Conservation (phyloP, 2,113 vertebrate species). For the Anolis sagrei region DNA sequence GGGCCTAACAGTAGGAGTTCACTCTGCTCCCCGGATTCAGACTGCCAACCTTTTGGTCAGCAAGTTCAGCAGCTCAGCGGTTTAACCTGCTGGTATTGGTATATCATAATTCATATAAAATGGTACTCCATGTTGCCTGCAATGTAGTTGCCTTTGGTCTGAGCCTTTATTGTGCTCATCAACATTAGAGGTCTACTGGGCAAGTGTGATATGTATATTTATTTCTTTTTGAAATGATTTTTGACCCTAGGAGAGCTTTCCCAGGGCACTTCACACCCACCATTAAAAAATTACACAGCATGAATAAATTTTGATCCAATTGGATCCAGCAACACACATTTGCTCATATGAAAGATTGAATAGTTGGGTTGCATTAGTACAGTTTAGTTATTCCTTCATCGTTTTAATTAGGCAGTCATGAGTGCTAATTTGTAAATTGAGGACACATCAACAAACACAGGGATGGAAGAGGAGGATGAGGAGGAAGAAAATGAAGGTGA, state of each 20-base stretch:
- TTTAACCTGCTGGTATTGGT: constrained; percentile 24
- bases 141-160: not conserved
- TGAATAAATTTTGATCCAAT: too few relatives aligned
- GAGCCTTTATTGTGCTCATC: not conserved
- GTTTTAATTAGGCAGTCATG: not conserved
- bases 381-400: not conserved
- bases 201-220: not conserved
- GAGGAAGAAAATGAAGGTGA: too few relatives aligned
- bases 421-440: not conserved
- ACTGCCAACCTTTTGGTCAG: too few relatives aligned
- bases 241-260: not conserved
- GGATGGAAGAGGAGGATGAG: too few relatives aligned
- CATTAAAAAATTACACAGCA: not conserved
- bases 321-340: too few relatives aligned
- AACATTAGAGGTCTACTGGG: not conserved
- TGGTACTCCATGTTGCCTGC: constrained; percentile 23
- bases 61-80: too few relatives aligned
- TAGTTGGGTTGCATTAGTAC: not conserved
- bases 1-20: too few relatives aligned
- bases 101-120: constrained; percentile 24
- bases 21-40: too few relatives aligned
- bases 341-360: not conserved
- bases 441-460: not conserved
- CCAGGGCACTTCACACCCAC: not conserved
- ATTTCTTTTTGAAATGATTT: not conserved